Conservation (phyloP, 2,113 vertebrate genomes). For the Camelus dromedarius region DNA sequence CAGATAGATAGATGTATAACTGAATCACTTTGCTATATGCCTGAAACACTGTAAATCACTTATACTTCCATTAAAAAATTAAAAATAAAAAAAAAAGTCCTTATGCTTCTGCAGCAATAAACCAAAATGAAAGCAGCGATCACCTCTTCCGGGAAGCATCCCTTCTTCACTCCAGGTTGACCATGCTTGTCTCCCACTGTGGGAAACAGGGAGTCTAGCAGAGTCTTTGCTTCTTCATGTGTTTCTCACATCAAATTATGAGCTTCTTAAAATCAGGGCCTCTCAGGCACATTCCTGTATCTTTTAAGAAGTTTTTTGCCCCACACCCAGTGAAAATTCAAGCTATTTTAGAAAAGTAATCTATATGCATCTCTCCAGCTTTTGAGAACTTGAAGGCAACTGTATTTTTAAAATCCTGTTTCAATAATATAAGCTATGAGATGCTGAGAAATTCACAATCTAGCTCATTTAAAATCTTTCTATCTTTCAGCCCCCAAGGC, state of each 20-base stretch:
- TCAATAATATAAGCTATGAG: background rate
- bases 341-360: background rate
- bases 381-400: background rate
- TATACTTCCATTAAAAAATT: no score
- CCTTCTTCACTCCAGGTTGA: no score
- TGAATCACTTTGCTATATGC: no score
- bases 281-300: background rate
- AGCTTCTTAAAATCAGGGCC: background rate
- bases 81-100: background rate
- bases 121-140: rapidly evolving
- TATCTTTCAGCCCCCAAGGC: constrained; percentile 20
- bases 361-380: background rate
- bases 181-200: rapidly evolving
- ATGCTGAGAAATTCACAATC: constrained; percentile 11
- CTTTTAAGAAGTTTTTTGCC: background rate
- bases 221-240: background rate
- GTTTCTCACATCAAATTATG: background rate
- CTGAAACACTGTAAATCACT: no score
- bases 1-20: no score
- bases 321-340: background rate
- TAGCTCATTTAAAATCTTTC: constrained; percentile 11
- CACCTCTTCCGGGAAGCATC: background rate
- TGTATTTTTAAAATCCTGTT: background rate
- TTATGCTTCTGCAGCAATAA: rapidly evolving
- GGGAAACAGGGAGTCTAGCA: background rate